Conservation (phyloP, 1,140 invertebrate species). For the Hylaeus anthracinus region DNA sequence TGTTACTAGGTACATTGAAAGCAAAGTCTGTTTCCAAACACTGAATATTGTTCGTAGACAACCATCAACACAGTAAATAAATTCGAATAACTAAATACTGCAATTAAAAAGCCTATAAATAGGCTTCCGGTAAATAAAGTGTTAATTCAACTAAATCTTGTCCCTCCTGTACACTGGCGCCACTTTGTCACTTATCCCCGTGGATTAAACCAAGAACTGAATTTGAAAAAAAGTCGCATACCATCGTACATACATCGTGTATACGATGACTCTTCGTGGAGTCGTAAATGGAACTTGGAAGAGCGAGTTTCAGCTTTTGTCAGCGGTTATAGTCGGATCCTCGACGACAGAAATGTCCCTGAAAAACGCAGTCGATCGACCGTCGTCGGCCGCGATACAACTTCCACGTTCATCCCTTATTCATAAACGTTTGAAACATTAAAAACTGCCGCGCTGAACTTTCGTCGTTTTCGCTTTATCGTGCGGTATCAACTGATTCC, state of each 20-base stretch:
- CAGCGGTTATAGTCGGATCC: neutral
- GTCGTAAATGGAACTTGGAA: neutral
- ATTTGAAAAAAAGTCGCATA: neutral
- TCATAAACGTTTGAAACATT: slow-evolving; percentile 27
- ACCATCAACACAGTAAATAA: too few relatives aligned
- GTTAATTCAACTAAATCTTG: too few relatives aligned
- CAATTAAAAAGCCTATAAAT: too few relatives aligned
- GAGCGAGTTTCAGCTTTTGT: neutral
- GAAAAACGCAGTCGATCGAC: slow-evolving; percentile 15
- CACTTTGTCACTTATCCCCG: too few relatives aligned
- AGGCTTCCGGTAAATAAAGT: too few relatives aligned
- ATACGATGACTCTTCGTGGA: too few relatives aligned
- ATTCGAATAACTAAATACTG: too few relatives aligned
- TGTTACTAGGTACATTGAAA: too few relatives aligned
- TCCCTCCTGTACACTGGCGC: too few relatives aligned
- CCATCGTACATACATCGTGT: too few relatives aligned
- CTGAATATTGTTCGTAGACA: too few relatives aligned
- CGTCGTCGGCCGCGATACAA: neutral
- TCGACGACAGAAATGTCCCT: slow-evolving; percentile 1
- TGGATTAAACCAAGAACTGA: neutral
- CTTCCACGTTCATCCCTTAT: slow-evolving; percentile 25
- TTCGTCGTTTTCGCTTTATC: neutral
- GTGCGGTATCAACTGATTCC: neutral
- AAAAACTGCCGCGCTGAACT: slow-evolving; percentile 6
- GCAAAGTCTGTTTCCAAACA: too few relatives aligned